These are phyloP conservation scores for Drosophila tsacasi DNA, from an alignment of 1,140 invertebrate species.

Conservation along the genomic window DNA sequence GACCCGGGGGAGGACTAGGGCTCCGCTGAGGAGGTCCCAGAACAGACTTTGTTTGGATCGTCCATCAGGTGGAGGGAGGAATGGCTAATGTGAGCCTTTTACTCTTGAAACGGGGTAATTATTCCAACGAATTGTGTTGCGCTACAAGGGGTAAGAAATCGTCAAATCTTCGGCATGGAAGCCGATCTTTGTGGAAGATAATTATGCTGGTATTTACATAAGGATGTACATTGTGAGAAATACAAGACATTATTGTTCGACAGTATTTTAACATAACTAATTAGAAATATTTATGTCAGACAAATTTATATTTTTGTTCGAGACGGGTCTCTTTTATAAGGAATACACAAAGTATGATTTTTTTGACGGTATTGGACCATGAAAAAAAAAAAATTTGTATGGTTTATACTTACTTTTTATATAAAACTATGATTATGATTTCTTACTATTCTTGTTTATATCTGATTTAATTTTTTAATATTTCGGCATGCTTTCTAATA, in stretches of 20 bases:
- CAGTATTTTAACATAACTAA: neutral
- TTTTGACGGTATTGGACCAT: no score
- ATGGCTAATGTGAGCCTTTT: slow-evolving; percentile 25
- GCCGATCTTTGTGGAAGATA: neutral
- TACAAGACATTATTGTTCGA: neutral
- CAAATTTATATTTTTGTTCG: no score
- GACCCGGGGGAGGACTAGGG: slow-evolving; percentile 51
- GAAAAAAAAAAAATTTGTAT: no score
- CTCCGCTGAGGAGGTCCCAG: slow-evolving; percentile 26
- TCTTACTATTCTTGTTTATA: no score
- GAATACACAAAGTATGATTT: no score
- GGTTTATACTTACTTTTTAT: no score
- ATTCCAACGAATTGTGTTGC: slow-evolving; percentile 23
- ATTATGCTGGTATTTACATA: neutral
- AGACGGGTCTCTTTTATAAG: no score
- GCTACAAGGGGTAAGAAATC: neutral
- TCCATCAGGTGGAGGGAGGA: slow-evolving; percentile 4
- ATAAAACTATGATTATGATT: no score
- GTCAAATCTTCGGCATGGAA: neutral
- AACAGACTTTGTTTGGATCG: slow-evolving; percentile 20
- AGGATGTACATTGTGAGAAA: neutral
- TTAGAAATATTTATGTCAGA: neutral
- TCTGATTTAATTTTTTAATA: no score
- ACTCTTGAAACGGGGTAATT: slow-evolving; percentile 15
- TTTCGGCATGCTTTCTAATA: no score